Evolutionary conservation across 1,140 invertebrate genomes (phyloP).

Genomic region (Leptestheria dahalacensis): DNA sequence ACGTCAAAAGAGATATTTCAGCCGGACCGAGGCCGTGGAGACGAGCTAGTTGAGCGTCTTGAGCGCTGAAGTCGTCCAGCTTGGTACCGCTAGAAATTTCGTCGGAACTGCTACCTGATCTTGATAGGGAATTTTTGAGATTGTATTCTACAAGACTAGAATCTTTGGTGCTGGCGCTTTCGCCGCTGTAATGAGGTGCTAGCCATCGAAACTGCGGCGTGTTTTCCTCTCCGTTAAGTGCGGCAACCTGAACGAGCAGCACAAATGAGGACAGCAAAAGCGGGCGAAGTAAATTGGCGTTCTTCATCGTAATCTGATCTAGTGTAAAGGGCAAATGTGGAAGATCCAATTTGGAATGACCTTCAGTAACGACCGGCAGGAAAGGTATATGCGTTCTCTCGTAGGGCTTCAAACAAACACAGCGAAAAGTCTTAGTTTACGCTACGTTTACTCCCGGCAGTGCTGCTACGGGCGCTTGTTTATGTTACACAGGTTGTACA

Average conservation of each 20-base stretch:
- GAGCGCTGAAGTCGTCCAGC: background rate
- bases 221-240: background rate
- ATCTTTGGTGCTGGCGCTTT: background rate
- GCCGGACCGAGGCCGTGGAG: slow-evolving; percentile 13
- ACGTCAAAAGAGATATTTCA: slow-evolving; percentile 7
- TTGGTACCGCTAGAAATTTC: too few species aligned
- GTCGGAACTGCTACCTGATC: too few species aligned
- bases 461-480: too few species aligned
- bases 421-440: background rate
- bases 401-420: background rate
- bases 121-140: too few species aligned
- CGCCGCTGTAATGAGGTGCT: background rate
- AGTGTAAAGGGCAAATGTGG: background rate
- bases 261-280: background rate
- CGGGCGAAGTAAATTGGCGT: background rate
- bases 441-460: too few species aligned
- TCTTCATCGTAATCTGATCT: background rate
- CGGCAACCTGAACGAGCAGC: background rate
- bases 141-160: background rate
- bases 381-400: background rate
- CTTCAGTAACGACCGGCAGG: background rate
- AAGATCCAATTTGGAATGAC: background rate
- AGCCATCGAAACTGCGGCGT: background rate
- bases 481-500: too few species aligned
- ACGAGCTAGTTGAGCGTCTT: slow-evolving; percentile 12